Conservation (phyloP, 2,113 vertebrate species). For the Rhodinocichla rosea region DNA sequence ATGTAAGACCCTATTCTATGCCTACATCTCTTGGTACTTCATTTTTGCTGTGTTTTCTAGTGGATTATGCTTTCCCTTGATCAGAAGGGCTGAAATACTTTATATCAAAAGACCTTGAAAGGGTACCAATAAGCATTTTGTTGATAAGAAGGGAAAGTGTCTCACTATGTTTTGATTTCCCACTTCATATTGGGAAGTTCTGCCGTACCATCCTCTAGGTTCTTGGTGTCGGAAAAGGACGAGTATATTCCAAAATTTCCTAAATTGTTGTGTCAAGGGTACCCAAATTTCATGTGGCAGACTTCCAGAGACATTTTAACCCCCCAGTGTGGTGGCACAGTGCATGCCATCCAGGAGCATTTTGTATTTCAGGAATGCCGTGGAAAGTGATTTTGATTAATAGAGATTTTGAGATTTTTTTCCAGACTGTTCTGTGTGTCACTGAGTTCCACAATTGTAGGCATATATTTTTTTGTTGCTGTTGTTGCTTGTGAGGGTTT, state of each 20-base stretch:
- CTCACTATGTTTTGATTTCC: background rate
- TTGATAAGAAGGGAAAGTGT: background rate
- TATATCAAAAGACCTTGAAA: background rate
- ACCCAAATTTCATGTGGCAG: background rate
- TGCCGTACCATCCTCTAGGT: background rate
- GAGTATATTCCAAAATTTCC: background rate
- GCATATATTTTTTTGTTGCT: background rate
- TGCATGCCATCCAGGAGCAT: background rate
- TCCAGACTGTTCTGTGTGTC: background rate
- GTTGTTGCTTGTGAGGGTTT: too few relatives aligned
- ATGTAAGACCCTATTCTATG: background rate
- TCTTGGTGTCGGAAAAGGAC: background rate
- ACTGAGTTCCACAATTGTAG: background rate
- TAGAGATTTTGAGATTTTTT: background rate
- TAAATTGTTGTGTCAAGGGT: background rate
- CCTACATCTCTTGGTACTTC: background rate
- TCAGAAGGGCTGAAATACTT: background rate
- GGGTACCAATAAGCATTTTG: background rate
- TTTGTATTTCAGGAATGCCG: background rate
- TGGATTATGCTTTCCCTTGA: background rate
- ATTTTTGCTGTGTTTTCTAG: background rate
- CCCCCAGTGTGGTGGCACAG: background rate
- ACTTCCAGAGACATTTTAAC: background rate
- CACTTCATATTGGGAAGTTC: background rate
- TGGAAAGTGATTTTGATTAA: background rate